Evolutionary conservation across 2,113 vertebrate species (phyloP), one percentile per base, ranked within the genome.

Genomic region (Nothocercus nigrocapillus): DNA sequence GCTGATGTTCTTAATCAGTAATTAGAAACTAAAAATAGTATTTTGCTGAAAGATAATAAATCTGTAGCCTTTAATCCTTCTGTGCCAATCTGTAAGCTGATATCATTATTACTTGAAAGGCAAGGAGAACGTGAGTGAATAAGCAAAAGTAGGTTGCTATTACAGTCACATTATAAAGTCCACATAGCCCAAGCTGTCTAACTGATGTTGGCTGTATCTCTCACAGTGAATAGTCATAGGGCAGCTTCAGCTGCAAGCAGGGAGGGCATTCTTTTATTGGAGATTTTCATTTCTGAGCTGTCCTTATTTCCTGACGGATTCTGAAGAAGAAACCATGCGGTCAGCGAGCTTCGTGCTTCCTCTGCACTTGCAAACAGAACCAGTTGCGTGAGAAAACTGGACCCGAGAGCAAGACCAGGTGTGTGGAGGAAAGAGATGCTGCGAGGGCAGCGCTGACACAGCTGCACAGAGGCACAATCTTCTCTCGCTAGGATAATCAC

Each of bases 1-100:
- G 49, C 88, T 75, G 90, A 88, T 90, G 85, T 47, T 95, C 92
- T 64, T 76, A 45, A 90, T 95, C 85, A 51, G 93, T 88, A 96
- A 95, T 94, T 93, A 95, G 93, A 96, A 90, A 96, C 95, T 93
- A 91, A 96, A 96, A 93, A 90, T 90, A 95, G 73, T 66, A 13
- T 84, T 95, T 94, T 92, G 83, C 66, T 89, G 62, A 44, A 96
- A 94, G 95, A 95, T 93, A 83, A 90, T 95, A 88, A 95, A 96
- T 67, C 88, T 44, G 47, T 79, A 94, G 90, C 89, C 80, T 84
- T 95, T 96, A 93, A 96, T 97, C 82, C 93, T 81, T 86, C 62
- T 21, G 62, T 95, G 90, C 76, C 85, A 92, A 4, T n/a, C 69
- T 79, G 93, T 93, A 96, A 97, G n/a, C 51, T 75, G 93, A 92